Evolutionary conservation across 2,797 vertebrate genomes (phyloP).

Genomic region (Manis crassicaudata): DNA sequence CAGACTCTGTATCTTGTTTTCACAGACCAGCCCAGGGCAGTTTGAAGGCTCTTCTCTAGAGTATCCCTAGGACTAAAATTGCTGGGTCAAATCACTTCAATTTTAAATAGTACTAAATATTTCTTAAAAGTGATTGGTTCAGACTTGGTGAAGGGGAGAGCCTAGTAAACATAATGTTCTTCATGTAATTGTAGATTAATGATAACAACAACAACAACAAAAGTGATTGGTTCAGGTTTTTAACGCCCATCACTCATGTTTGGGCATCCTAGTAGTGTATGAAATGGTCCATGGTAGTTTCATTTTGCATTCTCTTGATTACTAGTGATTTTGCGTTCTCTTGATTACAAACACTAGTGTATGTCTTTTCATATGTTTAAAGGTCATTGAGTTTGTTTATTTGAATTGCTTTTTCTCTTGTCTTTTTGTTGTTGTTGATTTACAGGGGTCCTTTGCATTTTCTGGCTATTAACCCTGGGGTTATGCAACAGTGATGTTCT

Average conservation of each 20-base stretch:
- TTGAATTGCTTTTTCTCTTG: not conserved
- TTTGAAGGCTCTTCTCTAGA: not conserved
- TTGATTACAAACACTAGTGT: not conserved
- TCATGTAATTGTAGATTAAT: too few relatives aligned
- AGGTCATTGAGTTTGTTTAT: not conserved
- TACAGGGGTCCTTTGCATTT: not conserved
- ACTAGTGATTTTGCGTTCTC: not conserved
- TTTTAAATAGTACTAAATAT: not conserved
- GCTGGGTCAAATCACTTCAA: not conserved
- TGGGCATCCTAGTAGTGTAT: not conserved
- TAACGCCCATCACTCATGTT: not conserved
- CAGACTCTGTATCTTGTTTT: not conserved
- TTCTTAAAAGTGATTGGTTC: not conserved
- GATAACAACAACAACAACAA: not conserved
- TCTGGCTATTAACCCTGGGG: not conserved
- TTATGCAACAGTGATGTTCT: not conserved
- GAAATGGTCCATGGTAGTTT: not conserved
- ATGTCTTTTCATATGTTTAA: not conserved
- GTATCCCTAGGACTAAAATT: not conserved
- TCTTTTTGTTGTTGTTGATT: not conserved
- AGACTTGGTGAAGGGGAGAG: too few relatives aligned
- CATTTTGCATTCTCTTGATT: not conserved
- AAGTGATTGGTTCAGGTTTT: not conserved
- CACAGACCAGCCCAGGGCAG: not conserved
- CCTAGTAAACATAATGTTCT: too few relatives aligned